phyloP scores from a whole-genome alignment of 2,888 invertebrate genomes.

The Caenorhabditis angaria region DNA sequence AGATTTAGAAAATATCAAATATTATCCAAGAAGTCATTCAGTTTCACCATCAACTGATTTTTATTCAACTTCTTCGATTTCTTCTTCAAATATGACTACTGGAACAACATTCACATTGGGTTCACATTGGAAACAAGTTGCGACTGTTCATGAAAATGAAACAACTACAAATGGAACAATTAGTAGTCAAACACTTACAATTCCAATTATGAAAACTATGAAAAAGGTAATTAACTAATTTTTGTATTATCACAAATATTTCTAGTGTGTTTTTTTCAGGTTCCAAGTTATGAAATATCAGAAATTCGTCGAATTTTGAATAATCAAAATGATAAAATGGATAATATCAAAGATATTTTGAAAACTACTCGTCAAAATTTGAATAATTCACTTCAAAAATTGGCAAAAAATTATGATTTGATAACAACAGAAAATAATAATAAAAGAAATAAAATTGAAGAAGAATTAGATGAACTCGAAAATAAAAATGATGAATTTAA shows the following conservation, averaged over 20 bases:
- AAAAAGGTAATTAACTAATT: too few species aligned
- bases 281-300: too few species aligned
- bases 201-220: not conserved
- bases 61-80: too few species aligned
- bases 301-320: not conserved
- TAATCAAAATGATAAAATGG: not conserved
- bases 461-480: not conserved
- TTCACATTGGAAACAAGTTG: slow-evolving; percentile 1
- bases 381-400: not conserved
- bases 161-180: too few species aligned
- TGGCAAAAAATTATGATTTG: not conserved
- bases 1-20: not conserved
- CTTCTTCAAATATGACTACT: not conserved
- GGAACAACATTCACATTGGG: not conserved
- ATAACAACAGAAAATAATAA: not conserved
- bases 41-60: not conserved
- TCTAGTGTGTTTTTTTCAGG: too few species aligned
- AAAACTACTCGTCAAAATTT: not conserved
- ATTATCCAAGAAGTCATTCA: not conserved
- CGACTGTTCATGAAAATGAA: not conserved
- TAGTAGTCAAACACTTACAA: not conserved
- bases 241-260: too few species aligned
- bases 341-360: not conserved
- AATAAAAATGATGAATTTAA: not conserved
- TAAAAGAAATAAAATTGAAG: not conserved